Evolutionary conservation across 1,140 invertebrate genomes (phyloP).

Genomic region (Camponotus pennsylvanicus): DNA sequence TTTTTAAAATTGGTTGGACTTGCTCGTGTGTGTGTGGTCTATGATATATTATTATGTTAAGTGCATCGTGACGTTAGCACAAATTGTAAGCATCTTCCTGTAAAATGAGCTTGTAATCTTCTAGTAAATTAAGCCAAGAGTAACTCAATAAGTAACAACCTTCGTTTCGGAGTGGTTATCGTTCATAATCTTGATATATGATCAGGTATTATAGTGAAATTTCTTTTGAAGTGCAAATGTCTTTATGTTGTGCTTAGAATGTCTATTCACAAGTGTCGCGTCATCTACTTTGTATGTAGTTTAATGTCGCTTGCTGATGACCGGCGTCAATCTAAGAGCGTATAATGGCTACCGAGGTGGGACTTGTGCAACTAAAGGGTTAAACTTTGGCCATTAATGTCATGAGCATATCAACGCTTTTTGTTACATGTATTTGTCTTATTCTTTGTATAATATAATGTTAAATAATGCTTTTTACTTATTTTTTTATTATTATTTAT

Average conservation of each 20-base stretch:
- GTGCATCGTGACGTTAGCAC: neutral
- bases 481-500: neutral
- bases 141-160: conserved; percentile 40
- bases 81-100: conserved; percentile 46
- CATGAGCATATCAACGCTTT: conserved; percentile 7
- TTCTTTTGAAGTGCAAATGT: conserved; percentile 46
- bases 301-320: conserved; percentile 47
- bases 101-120: neutral
- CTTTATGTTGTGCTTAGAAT: conserved; percentile 6
- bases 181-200: conserved; percentile 23
- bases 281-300: conserved; percentile 36
- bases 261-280: conserved; percentile 28
- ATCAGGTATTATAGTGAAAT: neutral
- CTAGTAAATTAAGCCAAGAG: conserved; percentile 15
- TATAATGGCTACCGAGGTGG: conserved; percentile 23
- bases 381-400: conserved; percentile 60
- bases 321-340: conserved; percentile 41
- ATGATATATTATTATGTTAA: conserved; percentile 31
- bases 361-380: conserved; percentile 51
- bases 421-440: neutral
- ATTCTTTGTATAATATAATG: neutral
- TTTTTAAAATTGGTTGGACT: neutral
- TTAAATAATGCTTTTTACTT: neutral
- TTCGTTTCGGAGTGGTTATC: neutral
- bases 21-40: neutral